A percentile compares a stretch with the other conserved stretches of the same genome.
Conservation (phyloP, 2,888 invertebrate genomes). For the Lasioglossum pauxillum region DNA sequence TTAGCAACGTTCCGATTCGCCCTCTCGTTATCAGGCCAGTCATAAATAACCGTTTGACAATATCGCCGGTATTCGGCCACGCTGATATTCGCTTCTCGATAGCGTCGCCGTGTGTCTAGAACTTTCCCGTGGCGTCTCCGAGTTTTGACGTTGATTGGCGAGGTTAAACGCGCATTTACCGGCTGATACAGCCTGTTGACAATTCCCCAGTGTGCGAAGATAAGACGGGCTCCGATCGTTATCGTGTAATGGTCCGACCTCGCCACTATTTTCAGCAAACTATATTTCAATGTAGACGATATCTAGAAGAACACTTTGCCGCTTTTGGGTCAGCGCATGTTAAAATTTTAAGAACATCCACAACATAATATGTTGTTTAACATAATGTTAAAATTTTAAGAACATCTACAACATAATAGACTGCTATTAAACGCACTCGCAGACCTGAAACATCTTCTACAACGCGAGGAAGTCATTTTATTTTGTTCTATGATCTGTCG, state of each 20-base stretch:
- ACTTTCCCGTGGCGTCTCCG: neutral
- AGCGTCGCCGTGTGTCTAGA: neutral
- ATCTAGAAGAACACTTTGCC: neutral
- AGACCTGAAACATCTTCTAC: neutral
- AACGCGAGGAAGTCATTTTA: too few species aligned
- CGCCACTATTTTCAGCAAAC: slow-evolving; percentile 4
- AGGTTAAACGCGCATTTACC: slow-evolving; percentile 45
- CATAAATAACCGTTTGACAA: slow-evolving; percentile 44
- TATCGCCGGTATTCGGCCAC: slow-evolving; percentile 36
- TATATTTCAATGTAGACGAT: neutral
- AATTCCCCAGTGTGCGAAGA: neutral
- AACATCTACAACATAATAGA: neutral
- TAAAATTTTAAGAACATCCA: neutral
- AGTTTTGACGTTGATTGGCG: slow-evolving; percentile 36
- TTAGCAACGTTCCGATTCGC: slow-evolving; percentile 44
- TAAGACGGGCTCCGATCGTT: neutral
- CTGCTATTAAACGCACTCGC: neutral
- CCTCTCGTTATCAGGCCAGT: slow-evolving; percentile 28
- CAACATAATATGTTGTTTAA: too few species aligned
- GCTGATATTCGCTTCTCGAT: slow-evolving; percentile 28
- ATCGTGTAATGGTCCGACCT: neutral
- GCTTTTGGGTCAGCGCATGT: neutral
- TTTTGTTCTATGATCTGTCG: too few species aligned
- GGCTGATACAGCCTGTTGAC: slow-evolving; percentile 31
- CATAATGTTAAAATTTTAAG: neutral